Percentiles rank a stretch among this genome's conserved stretches.
Evolutionary conservation across 2,113 vertebrate genomes (phyloP).

Genomic region (Pristiophorus japonicus): DNA sequence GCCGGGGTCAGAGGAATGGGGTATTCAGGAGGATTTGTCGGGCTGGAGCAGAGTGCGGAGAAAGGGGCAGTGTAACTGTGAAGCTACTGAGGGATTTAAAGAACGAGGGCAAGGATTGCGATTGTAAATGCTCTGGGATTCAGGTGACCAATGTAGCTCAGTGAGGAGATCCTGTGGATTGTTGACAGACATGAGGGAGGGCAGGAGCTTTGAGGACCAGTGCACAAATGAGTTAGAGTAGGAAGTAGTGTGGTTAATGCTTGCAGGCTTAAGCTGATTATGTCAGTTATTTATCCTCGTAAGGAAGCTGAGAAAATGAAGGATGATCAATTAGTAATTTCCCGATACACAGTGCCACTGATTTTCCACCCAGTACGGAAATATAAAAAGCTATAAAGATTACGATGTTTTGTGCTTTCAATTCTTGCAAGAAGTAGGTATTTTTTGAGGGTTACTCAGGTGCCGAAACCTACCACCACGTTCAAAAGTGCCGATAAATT

Average conservation of each 20-base stretch:
- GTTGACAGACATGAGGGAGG: neutral
- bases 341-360: neutral
- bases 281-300: neutral
- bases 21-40: neutral
- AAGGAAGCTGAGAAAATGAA: neutral
- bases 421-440: neutral
- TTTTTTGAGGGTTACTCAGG: neutral
- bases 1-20: no score
- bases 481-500: constrained; percentile 2
- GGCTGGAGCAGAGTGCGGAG: neutral
- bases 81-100: neutral
- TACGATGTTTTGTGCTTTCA: neutral
- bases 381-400: neutral
- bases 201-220: neutral
- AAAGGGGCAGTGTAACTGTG: neutral
- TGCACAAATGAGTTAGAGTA: neutral
- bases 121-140: neutral
- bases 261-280: neutral
- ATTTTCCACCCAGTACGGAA: neutral
- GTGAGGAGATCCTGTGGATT: neutral
- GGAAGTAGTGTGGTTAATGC: neutral
- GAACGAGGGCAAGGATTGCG: neutral
- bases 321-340: neutral
- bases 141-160: neutral
- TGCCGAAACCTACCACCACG: neutral